Base-by-base conservation (phyloP, 2,797 vertebrate species). In the Argya squamiceps region DNA sequence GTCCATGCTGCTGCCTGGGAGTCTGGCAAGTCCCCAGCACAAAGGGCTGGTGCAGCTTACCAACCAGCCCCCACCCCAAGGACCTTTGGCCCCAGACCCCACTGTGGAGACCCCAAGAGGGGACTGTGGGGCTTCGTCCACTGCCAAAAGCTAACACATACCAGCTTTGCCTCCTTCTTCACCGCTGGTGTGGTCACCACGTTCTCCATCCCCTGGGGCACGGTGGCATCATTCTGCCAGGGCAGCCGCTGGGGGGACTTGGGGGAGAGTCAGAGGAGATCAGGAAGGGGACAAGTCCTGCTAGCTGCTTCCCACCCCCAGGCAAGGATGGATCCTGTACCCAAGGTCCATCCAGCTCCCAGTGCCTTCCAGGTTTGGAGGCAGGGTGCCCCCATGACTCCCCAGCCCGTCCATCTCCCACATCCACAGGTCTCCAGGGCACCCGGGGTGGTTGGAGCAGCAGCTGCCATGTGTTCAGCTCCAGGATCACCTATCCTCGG, bases 141-240 rank as follows among this genome's bases (percentile, higher is more conserved):
- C 10, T 24, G 32, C 58, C 16, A 41, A 24, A 50, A 14, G 46
- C 18, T 23, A 41, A 15, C 21, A 77, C 83, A 0, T 91, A 97
- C 98, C 56, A 14, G 39, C 32, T 78, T 55, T 15, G 96, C 93
- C 22, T 97, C 91, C 24, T 94, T 95, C 56, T 96, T 96, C 93
- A 99, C 98, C 65, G 98, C 96, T 0, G 99, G 99, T 1, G 98
- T 99, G 0, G 97, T 99, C 67, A 99, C 98, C 96, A 99, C 92
- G 68, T 97, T 99, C 77, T 98, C 98, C 98, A 99, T 99, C 39
- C 99, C 98, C 8, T 76, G 93, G 2, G 98, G 98, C 79, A 99
- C 94, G 0, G 79, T 90, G 0, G 97, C 80, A 13, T 98, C 97
- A 0, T 95, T 97, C 99, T 99, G 52, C 24, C 63, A 34, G 19